Conservation (phyloP, 53 echinoderm and acorn worm genomes). For the Paelopatides confundens region DNA sequence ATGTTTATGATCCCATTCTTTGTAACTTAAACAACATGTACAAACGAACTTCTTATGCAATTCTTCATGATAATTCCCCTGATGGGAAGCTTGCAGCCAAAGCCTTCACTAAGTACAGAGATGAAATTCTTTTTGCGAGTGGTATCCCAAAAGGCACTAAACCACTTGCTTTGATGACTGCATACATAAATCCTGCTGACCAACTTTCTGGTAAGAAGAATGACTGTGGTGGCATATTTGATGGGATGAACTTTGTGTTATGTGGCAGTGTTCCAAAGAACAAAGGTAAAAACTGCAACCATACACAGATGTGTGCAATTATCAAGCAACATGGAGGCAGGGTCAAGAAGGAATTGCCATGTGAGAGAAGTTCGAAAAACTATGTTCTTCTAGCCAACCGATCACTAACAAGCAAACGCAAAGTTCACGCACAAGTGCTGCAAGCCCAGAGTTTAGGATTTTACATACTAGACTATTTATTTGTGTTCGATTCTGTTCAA, state of each 20-base stretch:
- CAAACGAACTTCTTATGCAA: neutral
- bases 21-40: neutral
- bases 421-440: neutral
- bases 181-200: no score
- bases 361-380: neutral
- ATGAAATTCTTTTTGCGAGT: neutral
- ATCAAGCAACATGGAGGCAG: neutral
- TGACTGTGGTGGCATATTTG: neutral
- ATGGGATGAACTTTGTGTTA: neutral
- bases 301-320: neutral
- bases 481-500: neutral
- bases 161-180: neutral
- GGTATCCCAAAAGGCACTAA: neutral
- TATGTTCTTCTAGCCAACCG: neutral
- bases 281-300: neutral
- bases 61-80: neutral
- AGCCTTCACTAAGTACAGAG: neutral
- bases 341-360: neutral
- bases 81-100: neutral
- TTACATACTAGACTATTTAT: neutral
- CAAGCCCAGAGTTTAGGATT: neutral
- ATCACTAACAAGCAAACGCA: neutral
- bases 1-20: slow-evolving; percentile 38
- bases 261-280: slow-evolving; percentile 6
- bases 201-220: neutral